phyloP scores from a whole-genome alignment of 53 echinoderm and acorn worm genomes.

The Actinopyga echinites region DNA sequence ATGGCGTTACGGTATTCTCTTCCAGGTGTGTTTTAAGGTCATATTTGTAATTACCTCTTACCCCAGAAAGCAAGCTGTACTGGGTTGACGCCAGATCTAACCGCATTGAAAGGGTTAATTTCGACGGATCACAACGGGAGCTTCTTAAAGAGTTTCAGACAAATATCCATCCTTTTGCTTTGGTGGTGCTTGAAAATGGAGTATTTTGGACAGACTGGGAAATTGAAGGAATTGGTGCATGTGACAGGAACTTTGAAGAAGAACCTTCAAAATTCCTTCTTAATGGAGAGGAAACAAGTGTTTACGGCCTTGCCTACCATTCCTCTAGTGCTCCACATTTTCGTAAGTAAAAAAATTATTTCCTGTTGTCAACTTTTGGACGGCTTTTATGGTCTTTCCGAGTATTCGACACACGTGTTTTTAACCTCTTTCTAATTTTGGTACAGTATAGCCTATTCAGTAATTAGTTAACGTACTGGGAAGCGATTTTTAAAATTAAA shows the following conservation, averaged over 20 bases:
- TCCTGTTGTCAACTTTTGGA: too few species aligned
- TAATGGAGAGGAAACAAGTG: background rate
- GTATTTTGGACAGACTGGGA: slow-evolving; percentile 11
- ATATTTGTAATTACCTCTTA: too few species aligned
- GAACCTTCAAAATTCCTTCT: background rate
- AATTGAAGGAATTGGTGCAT: background rate
- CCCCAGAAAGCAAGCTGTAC: slow-evolving; percentile 4
- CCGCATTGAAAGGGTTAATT: slow-evolving; percentile 8
- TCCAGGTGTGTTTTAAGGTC: too few species aligned
- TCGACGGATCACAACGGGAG: slow-evolving; percentile 6
- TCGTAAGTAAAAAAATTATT: background rate
- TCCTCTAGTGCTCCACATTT: background rate
- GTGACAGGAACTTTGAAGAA: background rate
- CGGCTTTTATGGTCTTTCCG: too few species aligned
- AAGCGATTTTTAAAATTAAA: too few species aligned
- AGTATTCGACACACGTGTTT: too few species aligned
- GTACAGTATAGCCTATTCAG: too few species aligned
- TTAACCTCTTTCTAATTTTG: too few species aligned
- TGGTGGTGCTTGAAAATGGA: background rate
- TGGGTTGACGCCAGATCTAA: slow-evolving; percentile 6
- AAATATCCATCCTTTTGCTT: slow-evolving; percentile 1
- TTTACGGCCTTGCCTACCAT: slow-evolving; percentile 1
- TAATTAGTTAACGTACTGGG: too few species aligned
- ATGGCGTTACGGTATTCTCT: too few species aligned
- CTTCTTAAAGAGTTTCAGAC: background rate